Evolutionary conservation across 1,140 invertebrate genomes (phyloP).

Genomic region (Dendrolimus punctatus): DNA sequence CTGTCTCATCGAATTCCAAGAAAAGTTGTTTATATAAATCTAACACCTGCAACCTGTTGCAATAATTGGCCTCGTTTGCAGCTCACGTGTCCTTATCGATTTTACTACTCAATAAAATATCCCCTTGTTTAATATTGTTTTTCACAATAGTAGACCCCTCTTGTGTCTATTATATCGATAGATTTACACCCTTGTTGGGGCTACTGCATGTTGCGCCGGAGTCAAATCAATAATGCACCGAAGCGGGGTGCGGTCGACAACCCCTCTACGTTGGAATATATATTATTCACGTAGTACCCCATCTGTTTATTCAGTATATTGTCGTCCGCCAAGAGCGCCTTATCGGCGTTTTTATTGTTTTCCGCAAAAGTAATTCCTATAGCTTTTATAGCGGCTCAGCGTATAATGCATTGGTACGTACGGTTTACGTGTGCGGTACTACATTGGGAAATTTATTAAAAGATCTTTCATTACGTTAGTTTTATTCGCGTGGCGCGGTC

Average conservation of each 20-base stretch:
- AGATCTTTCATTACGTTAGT: slow-evolving; percentile 35
- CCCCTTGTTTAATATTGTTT: slow-evolving; percentile 23
- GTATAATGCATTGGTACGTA: slow-evolving; percentile 62
- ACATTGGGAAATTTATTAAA: slow-evolving; percentile 34
- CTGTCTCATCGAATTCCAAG: too few relatives aligned
- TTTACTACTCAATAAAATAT: slow-evolving; percentile 23
- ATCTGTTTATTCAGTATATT: slow-evolving; percentile 18
- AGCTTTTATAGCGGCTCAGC: slow-evolving; percentile 41
- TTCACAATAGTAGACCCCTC: slow-evolving; percentile 14
- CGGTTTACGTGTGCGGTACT: slow-evolving; percentile 22
- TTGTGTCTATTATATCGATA: slow-evolving; percentile 18
- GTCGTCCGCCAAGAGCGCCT: slow-evolving; percentile 30
- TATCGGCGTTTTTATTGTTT: slow-evolving; percentile 64
- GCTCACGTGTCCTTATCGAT: slow-evolving; percentile 23
- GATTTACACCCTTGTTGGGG: slow-evolving; percentile 32
- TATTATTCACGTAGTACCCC: slow-evolving; percentile 23
- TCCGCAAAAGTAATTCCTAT: slow-evolving; percentile 50
- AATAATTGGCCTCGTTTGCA: background rate
- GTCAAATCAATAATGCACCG: slow-evolving; percentile 55
- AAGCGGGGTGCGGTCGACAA: slow-evolving; percentile 15
- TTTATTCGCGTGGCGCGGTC: slow-evolving; percentile 24
- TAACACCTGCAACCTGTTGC: too few relatives aligned
- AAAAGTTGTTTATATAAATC: too few relatives aligned
- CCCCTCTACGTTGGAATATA: slow-evolving; percentile 23
- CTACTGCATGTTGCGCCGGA: slow-evolving; percentile 53